These are phyloP conservation scores for Pheosia tremula DNA, from an alignment of 2,888 invertebrate genomes.

Conservation along the genomic window DNA sequence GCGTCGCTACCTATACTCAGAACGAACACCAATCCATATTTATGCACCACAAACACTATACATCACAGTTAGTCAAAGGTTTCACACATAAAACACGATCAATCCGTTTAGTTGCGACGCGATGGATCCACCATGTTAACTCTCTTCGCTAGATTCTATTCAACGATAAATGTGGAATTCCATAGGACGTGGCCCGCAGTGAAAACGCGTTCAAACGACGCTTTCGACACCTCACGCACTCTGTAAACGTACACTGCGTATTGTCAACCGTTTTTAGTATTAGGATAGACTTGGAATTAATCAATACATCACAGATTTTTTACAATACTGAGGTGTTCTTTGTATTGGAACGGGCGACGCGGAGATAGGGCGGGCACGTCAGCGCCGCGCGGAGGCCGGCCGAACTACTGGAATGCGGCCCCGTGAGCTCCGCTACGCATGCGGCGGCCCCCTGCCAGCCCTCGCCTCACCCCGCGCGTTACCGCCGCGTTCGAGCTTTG, in stretches of 20 bases:
- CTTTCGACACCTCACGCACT: conserved; percentile 49
- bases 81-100: conserved; percentile 71
- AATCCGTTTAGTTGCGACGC: conserved; percentile 70
- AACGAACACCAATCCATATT: conserved; percentile 77
- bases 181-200: conserved; percentile 77
- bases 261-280: conserved; percentile 53
- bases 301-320: conserved; percentile 85
- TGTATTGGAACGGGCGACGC: conserved; percentile 75
- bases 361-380: conserved; percentile 51
- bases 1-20: conserved; percentile 1
- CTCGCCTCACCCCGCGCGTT: conserved; percentile 39
- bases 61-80: conserved; percentile 49
- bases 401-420: conserved; percentile 81
- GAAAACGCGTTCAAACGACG: conserved; percentile 61
- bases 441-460: conserved; percentile 55
- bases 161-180: conserved; percentile 83
- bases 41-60: conserved; percentile 44
- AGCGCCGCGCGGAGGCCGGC: conserved; percentile 69
- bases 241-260: conserved; percentile 43
- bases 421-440: conserved; percentile 72
- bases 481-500: conserved; percentile 70
- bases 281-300: conserved; percentile 77
- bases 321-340: conserved; percentile 82
- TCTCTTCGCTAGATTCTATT: conserved; percentile 77
- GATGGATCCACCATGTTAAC: conserved; percentile 80